A percentile compares a stretch with the other conserved stretches of the same genome.
phyloP scores from a whole-genome alignment of 1,140 invertebrate species.

The Spodoptera litura region DNA sequence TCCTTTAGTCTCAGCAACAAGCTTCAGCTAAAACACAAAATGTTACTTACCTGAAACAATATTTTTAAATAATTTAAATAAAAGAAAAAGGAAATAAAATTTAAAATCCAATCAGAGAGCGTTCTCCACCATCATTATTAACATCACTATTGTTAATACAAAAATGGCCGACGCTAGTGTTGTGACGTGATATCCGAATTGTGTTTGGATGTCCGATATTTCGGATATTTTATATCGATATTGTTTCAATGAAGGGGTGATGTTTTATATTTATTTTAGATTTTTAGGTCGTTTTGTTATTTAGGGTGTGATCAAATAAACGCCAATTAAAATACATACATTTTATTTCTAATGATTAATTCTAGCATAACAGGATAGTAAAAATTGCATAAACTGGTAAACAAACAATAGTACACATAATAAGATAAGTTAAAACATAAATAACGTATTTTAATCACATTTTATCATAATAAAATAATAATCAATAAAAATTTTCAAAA shows the following conservation, averaged over 20 bases:
- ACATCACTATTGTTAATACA: conserved; percentile 21
- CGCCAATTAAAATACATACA: conserved; percentile 5
- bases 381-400: not conserved
- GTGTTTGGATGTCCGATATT: not conserved
- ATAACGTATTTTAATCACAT: not conserved
- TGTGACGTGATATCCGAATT: conserved; percentile 19
- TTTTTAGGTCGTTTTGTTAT: not conserved
- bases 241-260: conserved; percentile 10
- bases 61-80: conserved; percentile 23
- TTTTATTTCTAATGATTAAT: conserved; percentile 22
- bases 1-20: not conserved
- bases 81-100: conserved; percentile 14
- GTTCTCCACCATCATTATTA: conserved; percentile 20
- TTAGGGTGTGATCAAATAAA: conserved; percentile 24
- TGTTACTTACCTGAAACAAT: conserved; percentile 41
- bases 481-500: not conserved
- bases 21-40: conserved; percentile 31
- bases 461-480: not conserved
- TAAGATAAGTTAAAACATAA: not conserved
- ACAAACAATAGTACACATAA: not conserved
- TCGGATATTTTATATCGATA: conserved; percentile 30
- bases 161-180: conserved; percentile 20
- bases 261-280: not conserved
- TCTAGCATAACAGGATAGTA: not conserved
- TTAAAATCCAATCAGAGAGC: conserved; percentile 1